Base-by-base conservation (phyloP, 2,797 vertebrate genomes). In the Synaphobranchus kaupii region DNA sequence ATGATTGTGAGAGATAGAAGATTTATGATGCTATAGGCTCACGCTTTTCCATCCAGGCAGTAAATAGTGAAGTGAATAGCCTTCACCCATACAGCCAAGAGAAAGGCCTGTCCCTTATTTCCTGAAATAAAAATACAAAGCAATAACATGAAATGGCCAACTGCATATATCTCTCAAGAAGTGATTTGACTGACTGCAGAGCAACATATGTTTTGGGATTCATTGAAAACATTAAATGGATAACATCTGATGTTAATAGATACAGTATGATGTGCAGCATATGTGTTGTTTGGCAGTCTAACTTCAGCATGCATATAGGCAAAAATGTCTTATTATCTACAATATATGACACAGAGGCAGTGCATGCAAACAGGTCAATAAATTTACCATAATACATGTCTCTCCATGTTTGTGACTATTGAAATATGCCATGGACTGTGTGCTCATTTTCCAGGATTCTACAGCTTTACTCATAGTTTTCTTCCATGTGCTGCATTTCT, bases 361-460 rank as follows among this genome's bases (percentile, higher is more conserved):
- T 81, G 25, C 1, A 34, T 71, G 12, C n/a, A 71, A 71, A 31
- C 3, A 2, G 10, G 28, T 71, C 9, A 71, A 31, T 31, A 71
- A 12, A 71, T 68, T 2, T 34, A 1, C 9, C 0, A 2, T 60
- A 17, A 22, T 60, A 17, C 28, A 71, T 71, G 28, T 31, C 39
- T 39, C 39, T 39, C 39, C 39, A 39, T 39, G 39, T n/a, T n/a
- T 66, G 60, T 66, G 60, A 66, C 13, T 58, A 58, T 58, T 58
- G 9, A 66, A 66, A n/a, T n/a, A n/a, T 15, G 66, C 78, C 31
- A 71, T 56, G 80, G 47, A 7, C 28, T 63, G 68, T 20, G 13
- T 89, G 89, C 91, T 89, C 87, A 87, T 86, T 76, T 90, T 47
- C 89, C 63, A 56, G 87, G 84, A 88, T 82, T 85, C 50, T 47